phyloP scores from a whole-genome alignment of 2,797 vertebrate species.

The Lacerta bilineata region DNA sequence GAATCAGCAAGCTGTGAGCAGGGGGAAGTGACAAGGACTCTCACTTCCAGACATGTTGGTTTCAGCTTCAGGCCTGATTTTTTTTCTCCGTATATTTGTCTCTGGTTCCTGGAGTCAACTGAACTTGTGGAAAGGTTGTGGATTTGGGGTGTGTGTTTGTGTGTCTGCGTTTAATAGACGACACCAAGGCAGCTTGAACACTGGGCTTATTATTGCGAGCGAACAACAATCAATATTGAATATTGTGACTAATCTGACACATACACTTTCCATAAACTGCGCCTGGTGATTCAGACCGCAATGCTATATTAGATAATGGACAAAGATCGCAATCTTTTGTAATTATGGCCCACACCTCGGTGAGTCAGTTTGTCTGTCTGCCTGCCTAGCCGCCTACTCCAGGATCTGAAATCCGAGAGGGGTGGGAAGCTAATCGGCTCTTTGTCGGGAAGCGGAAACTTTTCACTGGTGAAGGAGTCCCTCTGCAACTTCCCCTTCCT shows the following conservation, averaged over 20 bases:
- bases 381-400: not conserved
- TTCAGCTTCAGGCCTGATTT: not conserved
- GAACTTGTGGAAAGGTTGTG: not conserved
- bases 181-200: not conserved
- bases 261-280: not conserved
- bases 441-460: not conserved
- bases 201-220: not conserved
- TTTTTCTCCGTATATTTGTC: not conserved
- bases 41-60: not conserved
- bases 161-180: no score
- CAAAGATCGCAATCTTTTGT: not conserved
- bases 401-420: not conserved
- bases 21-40: slow-evolving; percentile 41
- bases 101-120: not conserved
- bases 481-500: not conserved
- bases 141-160: no score
- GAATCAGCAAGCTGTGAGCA: slow-evolving; percentile 62
- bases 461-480: not conserved
- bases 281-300: not conserved
- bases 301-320: not conserved
- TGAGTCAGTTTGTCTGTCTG: slow-evolving; percentile 3
- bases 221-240: not conserved
- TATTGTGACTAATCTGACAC: not conserved
- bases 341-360: not conserved
- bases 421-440: not conserved